These are phyloP conservation scores for Apodemia duryi DNA, from an alignment of 2,888 invertebrate species.

Conservation along the genomic window DNA sequence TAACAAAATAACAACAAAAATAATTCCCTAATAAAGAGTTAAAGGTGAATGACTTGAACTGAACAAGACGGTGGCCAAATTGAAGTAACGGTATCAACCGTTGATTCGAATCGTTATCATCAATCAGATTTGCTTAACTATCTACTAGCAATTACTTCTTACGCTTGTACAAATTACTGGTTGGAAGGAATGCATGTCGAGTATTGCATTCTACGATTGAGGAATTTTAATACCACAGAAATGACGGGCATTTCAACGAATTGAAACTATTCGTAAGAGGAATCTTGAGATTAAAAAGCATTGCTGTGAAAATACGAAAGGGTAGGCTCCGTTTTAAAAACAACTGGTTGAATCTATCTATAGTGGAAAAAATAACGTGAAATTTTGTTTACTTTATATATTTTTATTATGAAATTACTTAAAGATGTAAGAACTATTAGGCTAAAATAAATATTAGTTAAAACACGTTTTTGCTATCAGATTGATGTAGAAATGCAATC, in stretches of 20 bases:
- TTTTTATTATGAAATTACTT: no score
- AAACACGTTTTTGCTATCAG: no score
- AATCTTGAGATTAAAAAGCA: background rate
- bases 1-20: background rate
- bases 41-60: constrained; percentile 59
- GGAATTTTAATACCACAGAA: background rate
- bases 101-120: constrained; percentile 65
- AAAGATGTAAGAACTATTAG: no score
- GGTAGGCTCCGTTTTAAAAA: no score
- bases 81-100: constrained; percentile 65
- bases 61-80: constrained; percentile 69
- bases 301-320: no score
- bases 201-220: background rate
- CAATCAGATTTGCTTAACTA: constrained; percentile 77
- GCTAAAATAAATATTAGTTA: no score
- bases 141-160: constrained; percentile 66
- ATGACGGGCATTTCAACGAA: background rate
- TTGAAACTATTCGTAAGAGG: background rate
- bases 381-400: no score
- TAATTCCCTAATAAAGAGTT: constrained; percentile 12
- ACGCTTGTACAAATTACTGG: constrained; percentile 52
- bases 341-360: no score
- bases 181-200: constrained; percentile 46
- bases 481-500: background rate
- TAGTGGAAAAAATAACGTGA: no score